Conservation (phyloP, 2,888 invertebrate species). For the Diloba caeruleocephala region DNA sequence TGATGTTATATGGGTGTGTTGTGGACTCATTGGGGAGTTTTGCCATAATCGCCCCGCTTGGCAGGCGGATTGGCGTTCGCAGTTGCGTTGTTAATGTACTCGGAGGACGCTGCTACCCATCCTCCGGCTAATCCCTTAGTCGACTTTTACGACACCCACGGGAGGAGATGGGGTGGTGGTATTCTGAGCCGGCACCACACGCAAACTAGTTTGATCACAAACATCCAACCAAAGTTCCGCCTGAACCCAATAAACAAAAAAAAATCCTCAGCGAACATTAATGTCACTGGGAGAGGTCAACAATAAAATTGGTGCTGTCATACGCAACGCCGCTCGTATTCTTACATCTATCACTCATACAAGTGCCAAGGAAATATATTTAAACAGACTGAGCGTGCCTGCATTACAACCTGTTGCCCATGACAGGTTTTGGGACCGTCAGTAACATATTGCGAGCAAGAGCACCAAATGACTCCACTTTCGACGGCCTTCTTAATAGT, state of each 20-base stretch:
- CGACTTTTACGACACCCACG: too few relatives aligned
- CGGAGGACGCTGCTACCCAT: too few relatives aligned
- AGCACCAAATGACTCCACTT: constrained; percentile 63
- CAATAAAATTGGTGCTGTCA: constrained; percentile 19
- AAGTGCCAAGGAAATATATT: constrained; percentile 44
- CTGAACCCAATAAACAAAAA: neutral
- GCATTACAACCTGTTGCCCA: constrained; percentile 51
- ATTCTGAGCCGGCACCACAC: too few relatives aligned
- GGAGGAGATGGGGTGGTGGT: too few relatives aligned
- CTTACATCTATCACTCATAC: constrained; percentile 40
- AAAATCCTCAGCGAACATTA: constrained; percentile 1
- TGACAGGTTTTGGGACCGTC: constrained; percentile 55
- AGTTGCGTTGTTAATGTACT: too few relatives aligned
- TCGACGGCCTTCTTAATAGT: constrained; percentile 62
- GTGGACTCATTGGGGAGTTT: too few relatives aligned
- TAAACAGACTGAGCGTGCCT: constrained; percentile 28
- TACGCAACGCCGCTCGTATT: constrained; percentile 42
- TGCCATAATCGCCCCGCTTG: too few relatives aligned
- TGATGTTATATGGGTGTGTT: too few relatives aligned
- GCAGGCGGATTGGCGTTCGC: too few relatives aligned
- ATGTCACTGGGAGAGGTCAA: constrained; percentile 32
- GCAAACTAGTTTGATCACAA: too few relatives aligned
- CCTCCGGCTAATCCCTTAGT: too few relatives aligned
- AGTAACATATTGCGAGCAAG: constrained; percentile 48
- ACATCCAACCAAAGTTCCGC: neutral